Evolutionary conservation across 2,888 invertebrate species (phyloP), one percentile per base, ranked within the genome.

Genomic region (Dasysyrphus albostriatus): DNA sequence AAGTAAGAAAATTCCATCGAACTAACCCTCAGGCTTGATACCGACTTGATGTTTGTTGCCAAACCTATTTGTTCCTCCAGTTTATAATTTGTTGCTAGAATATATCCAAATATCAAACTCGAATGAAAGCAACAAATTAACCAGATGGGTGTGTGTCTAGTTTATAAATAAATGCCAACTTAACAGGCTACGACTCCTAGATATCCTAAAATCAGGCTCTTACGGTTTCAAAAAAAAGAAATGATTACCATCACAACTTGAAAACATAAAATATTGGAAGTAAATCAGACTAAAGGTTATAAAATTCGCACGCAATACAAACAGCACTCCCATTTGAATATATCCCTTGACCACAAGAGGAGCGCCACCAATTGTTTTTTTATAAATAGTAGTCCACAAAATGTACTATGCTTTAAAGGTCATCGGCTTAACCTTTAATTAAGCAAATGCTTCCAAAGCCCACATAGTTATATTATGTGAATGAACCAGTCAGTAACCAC

Each of bases 401-500:
- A 70, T 49, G 44, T 32, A 47, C 16, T 24, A 39, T 39, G 14
- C 14, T 67, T 5, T 19, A 82, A 85, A 85, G 85, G 82, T 70
- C 77, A 61, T 37, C 56, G 29, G 69, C 54, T 82, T 77, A 77
- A 78, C 81, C 85, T 85, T 81, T 81, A 77, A 81, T 81, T 81
- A 73, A 85, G 67, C 37, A 44, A 73, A 69, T 51, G 49, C 39
- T 61, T 39, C 32, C 8, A 61, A 54, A 69, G 44, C 42, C 44
- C 42, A 73, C 67, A 59, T 19, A 59, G 54, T 29, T 19, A 58
- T 39, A 59, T 24, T 58, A 58, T 58, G 42, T 34, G 47, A 65
- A 69, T 69, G 16, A 69, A 29, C 39, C 54, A 47, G 65, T 9
- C 54, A 47, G 65, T 9, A 37, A 59, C 19, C 39, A 63, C 44